A percentile compares a stretch with the other conserved stretches of the same genome.
Conservation (phyloP, 2,113 vertebrate genomes). For the Cyphomyrus plagiostoma region DNA sequence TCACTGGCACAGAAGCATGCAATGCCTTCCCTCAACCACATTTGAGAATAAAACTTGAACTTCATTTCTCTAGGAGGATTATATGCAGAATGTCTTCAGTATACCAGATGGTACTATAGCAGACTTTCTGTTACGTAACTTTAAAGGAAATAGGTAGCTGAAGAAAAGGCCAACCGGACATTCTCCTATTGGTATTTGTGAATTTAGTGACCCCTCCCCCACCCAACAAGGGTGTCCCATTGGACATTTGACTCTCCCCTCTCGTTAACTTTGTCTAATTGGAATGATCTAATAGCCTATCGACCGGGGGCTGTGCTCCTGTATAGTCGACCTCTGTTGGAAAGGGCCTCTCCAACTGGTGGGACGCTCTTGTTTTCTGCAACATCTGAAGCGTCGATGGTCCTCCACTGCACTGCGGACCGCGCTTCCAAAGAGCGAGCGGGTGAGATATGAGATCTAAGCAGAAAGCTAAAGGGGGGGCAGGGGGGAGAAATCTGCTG, state of each 20-base stretch:
- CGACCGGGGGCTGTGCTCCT: slow-evolving; percentile 43
- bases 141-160: background rate
- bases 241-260: slow-evolving; percentile 34
- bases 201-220: slow-evolving; percentile 30
- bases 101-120: background rate
- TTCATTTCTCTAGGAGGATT: background rate
- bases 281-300: slow-evolving; percentile 50
- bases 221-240: slow-evolving; percentile 18
- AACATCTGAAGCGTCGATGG: background rate
- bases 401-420: background rate
- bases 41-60: background rate
- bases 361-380: slow-evolving; percentile 19
- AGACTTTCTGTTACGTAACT: background rate
- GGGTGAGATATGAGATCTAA: background rate
- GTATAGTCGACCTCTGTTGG: slow-evolving; percentile 34
- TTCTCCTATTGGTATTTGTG: slow-evolving; percentile 56
- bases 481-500: background rate
- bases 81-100: background rate
- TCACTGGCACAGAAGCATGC: too few relatives aligned
- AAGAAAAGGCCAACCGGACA: background rate
- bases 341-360: slow-evolving; percentile 19
- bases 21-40: background rate
- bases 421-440: background rate
- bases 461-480: background rate
- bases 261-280: slow-evolving; percentile 34